Evolutionary conservation across 2,888 invertebrate genomes (phyloP).

Genomic region (Nipponacmea schrenckii): DNA sequence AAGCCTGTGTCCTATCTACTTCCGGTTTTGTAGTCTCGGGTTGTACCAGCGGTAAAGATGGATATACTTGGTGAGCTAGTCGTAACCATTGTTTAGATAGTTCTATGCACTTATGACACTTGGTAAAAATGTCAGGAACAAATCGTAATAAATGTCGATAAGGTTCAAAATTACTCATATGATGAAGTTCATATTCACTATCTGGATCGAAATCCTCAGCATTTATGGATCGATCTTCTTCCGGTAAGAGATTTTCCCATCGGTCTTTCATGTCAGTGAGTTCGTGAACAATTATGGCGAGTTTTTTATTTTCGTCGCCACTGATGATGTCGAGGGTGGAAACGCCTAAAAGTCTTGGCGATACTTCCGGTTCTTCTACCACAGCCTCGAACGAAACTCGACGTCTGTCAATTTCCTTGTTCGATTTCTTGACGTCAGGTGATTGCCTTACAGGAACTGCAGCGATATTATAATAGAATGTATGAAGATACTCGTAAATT

Average conservation of each 20-base stretch:
- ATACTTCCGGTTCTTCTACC: constrained; percentile 7
- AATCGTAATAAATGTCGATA: constrained; percentile 55
- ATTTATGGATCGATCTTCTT: constrained; percentile 38
- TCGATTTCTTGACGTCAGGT: constrained; percentile 8
- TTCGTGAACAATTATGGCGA: constrained; percentile 42
- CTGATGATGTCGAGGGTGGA: constrained; percentile 11
- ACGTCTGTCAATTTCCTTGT: constrained; percentile 4
- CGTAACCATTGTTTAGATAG: constrained; percentile 57
- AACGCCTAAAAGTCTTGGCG: constrained; percentile 11
- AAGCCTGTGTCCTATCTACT: neutral
- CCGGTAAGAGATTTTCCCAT: constrained; percentile 53
- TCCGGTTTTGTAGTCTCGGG: constrained; percentile 13
- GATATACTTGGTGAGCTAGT: constrained; percentile 43
- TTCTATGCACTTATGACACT: constrained; percentile 59
- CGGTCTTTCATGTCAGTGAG: constrained; percentile 44
- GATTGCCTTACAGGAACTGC: constrained; percentile 37
- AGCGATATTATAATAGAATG: constrained; percentile 49
- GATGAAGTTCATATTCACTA: constrained; percentile 53
- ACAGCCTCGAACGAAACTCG: neutral
- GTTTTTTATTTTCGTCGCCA: constrained; percentile 28
- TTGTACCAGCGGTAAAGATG: constrained; percentile 32
- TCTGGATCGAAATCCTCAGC: constrained; percentile 54
- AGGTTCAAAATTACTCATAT: constrained; percentile 41
- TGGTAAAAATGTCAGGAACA: constrained; percentile 60
- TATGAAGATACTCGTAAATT: constrained; percentile 49